Base-by-base conservation (phyloP, 2,797 vertebrate species). In the Rhincodon typus region DNA sequence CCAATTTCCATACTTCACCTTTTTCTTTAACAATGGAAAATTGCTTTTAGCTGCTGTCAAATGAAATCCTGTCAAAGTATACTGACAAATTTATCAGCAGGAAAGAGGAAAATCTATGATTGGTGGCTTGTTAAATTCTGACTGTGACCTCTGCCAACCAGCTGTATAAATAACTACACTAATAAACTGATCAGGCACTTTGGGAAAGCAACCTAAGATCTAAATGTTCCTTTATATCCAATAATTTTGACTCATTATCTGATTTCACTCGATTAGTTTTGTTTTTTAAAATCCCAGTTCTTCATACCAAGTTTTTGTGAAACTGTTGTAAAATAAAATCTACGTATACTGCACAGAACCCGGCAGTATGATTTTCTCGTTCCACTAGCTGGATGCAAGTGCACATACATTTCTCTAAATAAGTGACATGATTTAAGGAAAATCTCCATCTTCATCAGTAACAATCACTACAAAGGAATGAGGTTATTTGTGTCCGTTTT, bases 101-200 rank as follows among this genome's bases (percentile, higher is more conserved):
- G 5, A 8, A 46, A 84, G 38, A 23, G 17, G 15, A 84, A 82
- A 42, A 84, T 21, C 19, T 84, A 84, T 7, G 79, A 84, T 46
- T 84, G n/a, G n/a, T 82, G 15, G n/a, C 27, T 82, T 82, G 46
- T 23, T 84, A 46, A 84, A 7, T 42, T 84, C 21, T 84, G 38
- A 46, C 82, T 46, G 46, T 46, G 82, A 46, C 38, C 82, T 46
- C 42, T 46, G 42, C 42, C 46, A 84, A 46, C 82, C 46, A 46
- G 38, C 23, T 84, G 38, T 46, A 46, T 84, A 25, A 84, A 46
- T 46, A 84, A 46, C 42, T 1, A 23, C 46, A 23, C 46, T 84
- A 84, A 84, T 84, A 84, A 46, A 84, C 42, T 84, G 82, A 46
- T 46, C 82, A 84, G 82, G 82, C 82, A 84, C 82, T 84, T 84